Base-by-base conservation (phyloP, 2,797 vertebrate genomes). In the Fringilla coelebs region DNA sequence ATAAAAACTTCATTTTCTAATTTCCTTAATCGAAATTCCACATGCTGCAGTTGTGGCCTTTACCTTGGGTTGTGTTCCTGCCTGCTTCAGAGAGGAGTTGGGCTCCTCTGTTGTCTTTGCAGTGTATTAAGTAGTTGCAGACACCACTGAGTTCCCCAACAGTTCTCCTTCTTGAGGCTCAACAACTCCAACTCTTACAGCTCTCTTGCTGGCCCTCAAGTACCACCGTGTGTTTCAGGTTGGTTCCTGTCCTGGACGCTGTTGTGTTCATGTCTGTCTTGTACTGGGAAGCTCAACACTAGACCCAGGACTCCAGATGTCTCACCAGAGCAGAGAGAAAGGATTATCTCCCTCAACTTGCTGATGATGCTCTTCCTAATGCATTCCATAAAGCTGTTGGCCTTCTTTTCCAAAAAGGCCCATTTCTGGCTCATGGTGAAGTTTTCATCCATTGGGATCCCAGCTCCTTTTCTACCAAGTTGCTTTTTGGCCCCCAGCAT, bases 141-240 rank as follows among this genome's bases (percentile, higher is more conserved):
- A 21, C 12, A 48, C 25, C 10, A 4, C 6, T 12, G 28, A 52
- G 14, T 29, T 55, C 1, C 8, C 5, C 7, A 3, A 9, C 16
- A 32, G 7, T 6, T 41, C 34, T 43, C 15, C 19, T 61, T 80
- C 41, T 57, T 60, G 22, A 32, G 32, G 7, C 26, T 28, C 36
- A 72, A 5, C 13, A 65, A 21, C 19, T 41, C 18, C 48, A 40
- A 5, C 19, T 81, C 13, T 65, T 25, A 6, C 9, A 32, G 20
- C 28, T 22, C 29, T 62, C 29, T 41, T 41, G 10, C 18, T 24
- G 25, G 31, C 36, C 36, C 6, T 26, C 17, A 46, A 32, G 32
- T 19, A 3, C 16, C 5, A 2, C 24, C 9, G 0, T 6, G 34
- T 57, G 6, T 49, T 85, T 18, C 26, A 17, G 17, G 24, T 45